A percentile compares a stretch with the other conserved stretches of the same genome.
phyloP scores from a whole-genome alignment of 2,888 invertebrate species.

The Parochlus steinenii region DNA sequence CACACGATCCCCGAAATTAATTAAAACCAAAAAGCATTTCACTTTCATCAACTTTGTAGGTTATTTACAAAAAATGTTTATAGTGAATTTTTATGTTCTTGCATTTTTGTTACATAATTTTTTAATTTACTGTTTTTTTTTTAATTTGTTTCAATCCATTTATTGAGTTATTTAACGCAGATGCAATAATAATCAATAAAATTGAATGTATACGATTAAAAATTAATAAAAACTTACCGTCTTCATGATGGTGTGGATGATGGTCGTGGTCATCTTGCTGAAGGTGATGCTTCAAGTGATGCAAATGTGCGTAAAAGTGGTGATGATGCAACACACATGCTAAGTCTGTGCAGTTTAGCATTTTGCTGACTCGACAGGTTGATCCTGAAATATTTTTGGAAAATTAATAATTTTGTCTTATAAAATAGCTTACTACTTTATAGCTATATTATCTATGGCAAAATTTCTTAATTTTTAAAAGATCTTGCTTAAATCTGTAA shows the following conservation, averaged over 20 bases:
- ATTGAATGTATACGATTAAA: too few species aligned
- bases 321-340: slow-evolving; percentile 24
- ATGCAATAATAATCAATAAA: not conserved
- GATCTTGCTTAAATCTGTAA: too few species aligned
- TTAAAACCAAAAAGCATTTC: not conserved
- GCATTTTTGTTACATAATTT: not conserved
- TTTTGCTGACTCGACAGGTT: too few species aligned
- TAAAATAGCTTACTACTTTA: too few species aligned
- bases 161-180: not conserved
- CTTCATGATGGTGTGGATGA: not conserved
- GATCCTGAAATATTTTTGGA: too few species aligned
- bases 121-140: not conserved
- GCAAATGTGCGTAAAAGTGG: slow-evolving; percentile 23
- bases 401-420: too few species aligned
- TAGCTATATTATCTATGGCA: too few species aligned
- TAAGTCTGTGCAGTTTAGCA: slow-evolving; percentile 23
- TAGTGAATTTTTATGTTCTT: too few species aligned
- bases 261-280: slow-evolving; percentile 20
- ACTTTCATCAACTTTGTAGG: not conserved
- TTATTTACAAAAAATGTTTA: too few species aligned
- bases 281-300: slow-evolving; percentile 21
- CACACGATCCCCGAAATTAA: slow-evolving; percentile 1
- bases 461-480: too few species aligned
- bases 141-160: not conserved
- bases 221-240: slow-evolving; percentile 11